Evolutionary conservation across 2,888 invertebrate genomes (phyloP).

Genomic region (Rosalia funebris): DNA sequence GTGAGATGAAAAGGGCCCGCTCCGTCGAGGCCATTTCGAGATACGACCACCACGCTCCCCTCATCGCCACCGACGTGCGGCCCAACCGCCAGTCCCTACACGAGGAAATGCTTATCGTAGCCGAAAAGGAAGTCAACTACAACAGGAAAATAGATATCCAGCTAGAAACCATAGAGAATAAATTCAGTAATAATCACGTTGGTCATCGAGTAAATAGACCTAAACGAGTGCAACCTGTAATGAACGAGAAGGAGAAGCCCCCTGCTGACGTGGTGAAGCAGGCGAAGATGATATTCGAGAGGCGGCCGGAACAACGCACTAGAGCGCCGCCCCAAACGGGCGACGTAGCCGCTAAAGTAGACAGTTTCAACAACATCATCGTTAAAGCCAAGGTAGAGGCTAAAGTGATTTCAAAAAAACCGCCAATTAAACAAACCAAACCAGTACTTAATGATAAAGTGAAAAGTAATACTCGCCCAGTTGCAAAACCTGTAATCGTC

Average conservation of each 20-base stretch:
- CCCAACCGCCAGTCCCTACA: conserved; percentile 63
- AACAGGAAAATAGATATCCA: conserved; percentile 44
- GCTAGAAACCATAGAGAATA: conserved; percentile 38
- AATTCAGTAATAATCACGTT: conserved; percentile 49
- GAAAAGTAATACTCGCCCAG: conserved; percentile 34
- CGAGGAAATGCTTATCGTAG: conserved; percentile 64
- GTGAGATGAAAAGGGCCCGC: conserved; percentile 82
- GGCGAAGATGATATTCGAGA: conserved; percentile 85
- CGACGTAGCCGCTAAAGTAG: conserved; percentile 74
- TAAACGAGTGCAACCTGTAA: conserved; percentile 72
- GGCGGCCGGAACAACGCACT: conserved; percentile 68
- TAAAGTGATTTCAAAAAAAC: conserved; percentile 56
- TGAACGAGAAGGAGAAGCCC: conserved; percentile 82
- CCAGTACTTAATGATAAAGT: conserved; percentile 60
- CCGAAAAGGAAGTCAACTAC: conserved; percentile 56
- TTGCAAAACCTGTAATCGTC: conserved; percentile 42
- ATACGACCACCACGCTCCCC: conserved; percentile 64
- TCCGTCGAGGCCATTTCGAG: conserved; percentile 86
- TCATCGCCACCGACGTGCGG: conserved; percentile 38
- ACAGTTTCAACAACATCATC: conserved; percentile 72
- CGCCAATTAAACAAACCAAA: conserved; percentile 64
- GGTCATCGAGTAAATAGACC: conserved; percentile 64
- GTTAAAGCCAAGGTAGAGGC: conserved; percentile 65
- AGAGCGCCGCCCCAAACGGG: conserved; percentile 67
- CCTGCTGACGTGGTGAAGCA: conserved; percentile 91